Evolutionary conservation across 2,797 vertebrate species (phyloP), one percentile per base, ranked within the genome.

Genomic region (Paramormyrops hopkinsi): DNA sequence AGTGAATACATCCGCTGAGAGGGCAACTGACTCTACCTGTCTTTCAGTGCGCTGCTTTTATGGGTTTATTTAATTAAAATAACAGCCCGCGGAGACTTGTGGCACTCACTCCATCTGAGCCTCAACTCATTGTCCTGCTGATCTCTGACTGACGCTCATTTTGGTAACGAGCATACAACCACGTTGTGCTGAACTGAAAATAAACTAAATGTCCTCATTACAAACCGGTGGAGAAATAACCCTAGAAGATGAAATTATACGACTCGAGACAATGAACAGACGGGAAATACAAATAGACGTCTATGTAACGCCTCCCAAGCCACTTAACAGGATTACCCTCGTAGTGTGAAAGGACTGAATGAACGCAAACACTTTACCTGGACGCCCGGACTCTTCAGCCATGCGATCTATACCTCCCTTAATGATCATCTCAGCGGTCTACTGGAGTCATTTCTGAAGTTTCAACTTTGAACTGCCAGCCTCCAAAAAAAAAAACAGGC

Each of bases 351-450:
- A 48, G 22, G 7, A 48, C 50, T 65, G 37, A 65, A 65, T n/a
- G 88, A 73, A 41, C 41, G 83, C 9, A 44, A 84, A 69, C 88
- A 91, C 91, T 90, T 96, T 96, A 96, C 96, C 96, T 96, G 95
- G 95, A 95, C 96, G 95, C 95, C 96, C 96, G 95, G 96, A 94
- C 95, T 97, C 96, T 96, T 96, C 96, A 96, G 96, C 97, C 97
- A 97, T 97, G 96, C 95, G 96, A 95, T 96, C 95, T 95, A 96
- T 95, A 94, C 97, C 96, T 96, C 96, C 95, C 95, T 97, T 97
- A 96, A 97, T 97, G 97, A 97, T 97, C 97, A 97, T 97, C 96
- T 96, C 96, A 94, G 94, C 95, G 94, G 94, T 92, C 95, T 96
- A 94, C 93, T 95, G 94, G 95, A 96, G 94, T 96, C 96, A 97